Evolutionary conservation across 2,888 invertebrate species (phyloP).

Genomic region (Lasioglossum zephyrum): DNA sequence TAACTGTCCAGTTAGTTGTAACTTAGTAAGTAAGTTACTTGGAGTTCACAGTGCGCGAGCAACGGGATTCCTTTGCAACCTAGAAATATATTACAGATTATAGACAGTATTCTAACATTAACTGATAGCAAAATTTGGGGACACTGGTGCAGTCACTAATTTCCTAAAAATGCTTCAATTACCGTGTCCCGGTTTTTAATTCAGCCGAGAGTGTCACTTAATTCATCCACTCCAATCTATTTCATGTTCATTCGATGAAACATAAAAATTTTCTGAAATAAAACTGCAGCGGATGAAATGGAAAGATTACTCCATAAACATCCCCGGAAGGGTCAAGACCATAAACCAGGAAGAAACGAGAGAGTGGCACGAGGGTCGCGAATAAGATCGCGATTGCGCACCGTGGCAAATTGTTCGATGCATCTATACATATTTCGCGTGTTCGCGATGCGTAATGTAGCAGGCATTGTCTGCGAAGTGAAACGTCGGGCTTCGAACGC

Average conservation of each 20-base stretch:
- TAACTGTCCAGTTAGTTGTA: neutral
- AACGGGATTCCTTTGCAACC: neutral
- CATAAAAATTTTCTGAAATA: neutral
- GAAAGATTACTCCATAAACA: neutral
- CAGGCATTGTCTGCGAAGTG: neutral
- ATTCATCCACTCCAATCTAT: neutral
- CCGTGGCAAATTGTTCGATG: neutral
- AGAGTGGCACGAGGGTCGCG: neutral
- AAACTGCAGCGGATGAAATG: neutral
- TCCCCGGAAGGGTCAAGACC: neutral
- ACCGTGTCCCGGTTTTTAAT: neutral
- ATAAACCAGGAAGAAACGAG: neutral
- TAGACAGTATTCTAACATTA: neutral
- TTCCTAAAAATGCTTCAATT: neutral
- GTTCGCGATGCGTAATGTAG: conserved; percentile 10
- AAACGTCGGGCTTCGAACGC: conserved; percentile 5
- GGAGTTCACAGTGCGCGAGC: neutral
- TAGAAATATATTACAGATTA: neutral
- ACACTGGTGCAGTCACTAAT: neutral
- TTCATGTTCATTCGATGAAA: neutral
- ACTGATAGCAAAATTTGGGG: neutral
- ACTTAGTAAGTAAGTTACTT: too few species aligned
- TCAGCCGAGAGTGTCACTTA: neutral
- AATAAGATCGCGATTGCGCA: neutral
- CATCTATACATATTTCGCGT: neutral